A percentile compares a stretch with the other conserved stretches of the same genome.
Evolutionary conservation across 2,888 invertebrate species (phyloP).

Genomic region (Sinelater perroti): DNA sequence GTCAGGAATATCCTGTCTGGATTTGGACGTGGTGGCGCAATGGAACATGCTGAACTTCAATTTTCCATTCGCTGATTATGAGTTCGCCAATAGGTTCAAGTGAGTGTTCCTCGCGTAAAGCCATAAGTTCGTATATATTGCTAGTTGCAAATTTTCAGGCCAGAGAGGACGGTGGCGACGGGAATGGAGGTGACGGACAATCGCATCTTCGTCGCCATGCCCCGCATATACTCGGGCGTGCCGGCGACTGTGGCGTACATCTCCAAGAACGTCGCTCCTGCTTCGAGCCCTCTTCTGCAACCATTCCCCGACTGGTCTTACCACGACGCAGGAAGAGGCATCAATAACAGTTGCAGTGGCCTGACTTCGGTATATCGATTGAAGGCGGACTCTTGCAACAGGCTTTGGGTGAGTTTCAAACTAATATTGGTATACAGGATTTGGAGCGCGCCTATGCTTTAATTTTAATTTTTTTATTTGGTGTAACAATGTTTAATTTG

Average conservation of each 20-base stretch:
- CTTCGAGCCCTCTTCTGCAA: conserved; percentile 69
- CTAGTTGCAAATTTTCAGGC: conserved; percentile 56
- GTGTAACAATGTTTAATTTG: too few species aligned
- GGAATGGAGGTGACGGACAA: conserved; percentile 78
- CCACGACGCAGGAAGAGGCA: conserved; percentile 74
- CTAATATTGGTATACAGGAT: too few species aligned
- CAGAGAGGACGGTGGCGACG: conserved; percentile 79
- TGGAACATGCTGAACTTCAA: conserved; percentile 76
- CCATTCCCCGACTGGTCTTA: conserved; percentile 66
- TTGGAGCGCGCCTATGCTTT: too few species aligned
- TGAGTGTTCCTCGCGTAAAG: conserved; percentile 42
- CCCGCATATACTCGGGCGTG: conserved; percentile 77
- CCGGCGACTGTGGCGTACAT: conserved; percentile 79
- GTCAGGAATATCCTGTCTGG: conserved; percentile 40
- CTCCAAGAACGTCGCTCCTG: conserved; percentile 69
- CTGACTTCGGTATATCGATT: conserved; percentile 82
- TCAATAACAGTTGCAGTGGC: conserved; percentile 78
- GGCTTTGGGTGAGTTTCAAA: conserved; percentile 75
- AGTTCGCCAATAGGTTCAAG: conserved; percentile 50
- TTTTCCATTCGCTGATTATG: conserved; percentile 66
- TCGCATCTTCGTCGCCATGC: conserved; percentile 78
- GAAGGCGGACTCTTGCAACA: conserved; percentile 80
- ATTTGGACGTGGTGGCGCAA: conserved; percentile 72
- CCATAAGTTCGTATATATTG: too few species aligned
- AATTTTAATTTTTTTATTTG: too few species aligned